These are phyloP conservation scores for Cercocebus atys DNA, from an alignment of 2,113 vertebrate genomes.

Conservation along the genomic window DNA sequence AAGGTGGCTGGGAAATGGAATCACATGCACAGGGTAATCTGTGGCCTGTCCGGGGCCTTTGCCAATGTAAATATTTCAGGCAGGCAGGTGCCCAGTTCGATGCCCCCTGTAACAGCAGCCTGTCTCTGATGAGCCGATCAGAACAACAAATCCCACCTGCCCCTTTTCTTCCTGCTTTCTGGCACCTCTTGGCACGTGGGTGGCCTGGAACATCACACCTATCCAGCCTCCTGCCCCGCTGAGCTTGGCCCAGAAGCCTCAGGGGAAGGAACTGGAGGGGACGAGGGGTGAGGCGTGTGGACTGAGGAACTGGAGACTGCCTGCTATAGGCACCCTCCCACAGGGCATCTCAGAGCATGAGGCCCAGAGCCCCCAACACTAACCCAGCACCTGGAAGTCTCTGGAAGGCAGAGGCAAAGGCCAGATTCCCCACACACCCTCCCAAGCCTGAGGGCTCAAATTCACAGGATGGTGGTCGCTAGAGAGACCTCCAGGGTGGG, in stretches of 20 bases:
- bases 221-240: neutral
- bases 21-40: neutral
- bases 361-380: neutral
- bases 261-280: neutral
- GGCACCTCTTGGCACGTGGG: neutral
- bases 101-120: neutral
- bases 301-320: neutral
- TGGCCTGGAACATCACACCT: neutral
- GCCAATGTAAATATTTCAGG: neutral
- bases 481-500: fast-evolving
- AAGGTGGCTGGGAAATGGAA: neutral
- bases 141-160: neutral
- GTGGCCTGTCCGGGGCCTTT: neutral
- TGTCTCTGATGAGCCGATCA: neutral
- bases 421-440: neutral
- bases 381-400: neutral
- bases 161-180: neutral
- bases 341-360: neutral
- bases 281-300: fast-evolving
- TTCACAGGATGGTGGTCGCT: neutral
- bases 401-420: neutral
- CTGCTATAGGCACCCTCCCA: neutral
- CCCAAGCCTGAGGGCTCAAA: neutral
- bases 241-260: neutral
- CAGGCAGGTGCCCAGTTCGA: neutral